Conservation (phyloP, 2,113 vertebrate genomes). For the Sorex fumeus region DNA sequence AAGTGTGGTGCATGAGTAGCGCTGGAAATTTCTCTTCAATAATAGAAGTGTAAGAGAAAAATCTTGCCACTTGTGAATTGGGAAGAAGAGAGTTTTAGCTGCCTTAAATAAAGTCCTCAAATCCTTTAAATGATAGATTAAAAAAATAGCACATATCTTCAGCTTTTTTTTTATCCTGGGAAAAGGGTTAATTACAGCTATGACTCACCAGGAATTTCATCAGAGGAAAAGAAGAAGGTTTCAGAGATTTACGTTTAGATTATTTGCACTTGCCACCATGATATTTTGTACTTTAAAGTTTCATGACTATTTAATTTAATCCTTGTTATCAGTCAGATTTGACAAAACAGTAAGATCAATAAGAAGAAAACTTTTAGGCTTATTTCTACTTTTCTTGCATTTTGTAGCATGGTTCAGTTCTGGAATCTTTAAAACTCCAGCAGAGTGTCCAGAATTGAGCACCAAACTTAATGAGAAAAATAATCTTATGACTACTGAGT, state of each 20-base stretch:
- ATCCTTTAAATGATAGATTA: too few species aligned
- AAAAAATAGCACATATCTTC: too few species aligned
- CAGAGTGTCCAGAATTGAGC: neutral
- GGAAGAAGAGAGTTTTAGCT: neutral
- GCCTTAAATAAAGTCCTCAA: neutral
- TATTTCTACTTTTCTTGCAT: constrained; percentile 33
- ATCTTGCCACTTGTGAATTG: neutral
- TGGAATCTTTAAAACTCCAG: constrained; percentile 11
- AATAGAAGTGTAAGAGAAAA: constrained; percentile 35
- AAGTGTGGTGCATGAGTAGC: neutral
- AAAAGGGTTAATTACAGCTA: neutral
- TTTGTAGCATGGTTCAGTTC: constrained; percentile 27
- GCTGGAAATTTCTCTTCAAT: neutral
- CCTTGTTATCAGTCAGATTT: neutral
- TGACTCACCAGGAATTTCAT: neutral
- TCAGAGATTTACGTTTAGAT: neutral
- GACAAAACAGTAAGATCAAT: too few species aligned
- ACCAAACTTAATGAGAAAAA: constrained; percentile 47
- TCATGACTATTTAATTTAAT: constrained; percentile 43
- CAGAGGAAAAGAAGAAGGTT: too few species aligned
- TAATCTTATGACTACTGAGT: constrained; percentile 43
- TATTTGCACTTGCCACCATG: neutral
- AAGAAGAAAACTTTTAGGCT: neutral
- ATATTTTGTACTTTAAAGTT: constrained; percentile 1
- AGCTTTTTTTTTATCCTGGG: too few species aligned